These are phyloP conservation scores for Halictus rubicundus DNA, from an alignment of 1,140 invertebrate genomes.

Conservation along the genomic window DNA sequence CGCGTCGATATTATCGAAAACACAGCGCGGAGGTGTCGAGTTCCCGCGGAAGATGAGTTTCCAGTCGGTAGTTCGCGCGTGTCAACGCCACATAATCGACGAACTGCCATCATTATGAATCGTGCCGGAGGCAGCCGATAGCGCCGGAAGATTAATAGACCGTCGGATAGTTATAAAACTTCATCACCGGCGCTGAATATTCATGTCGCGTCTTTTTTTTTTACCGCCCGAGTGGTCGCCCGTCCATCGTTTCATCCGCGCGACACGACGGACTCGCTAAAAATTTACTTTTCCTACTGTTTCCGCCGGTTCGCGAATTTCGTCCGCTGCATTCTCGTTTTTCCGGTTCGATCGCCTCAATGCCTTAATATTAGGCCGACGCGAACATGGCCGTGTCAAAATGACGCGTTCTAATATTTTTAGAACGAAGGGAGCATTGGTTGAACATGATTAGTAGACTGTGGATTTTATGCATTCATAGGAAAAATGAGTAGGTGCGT, in stretches of 20 bases:
- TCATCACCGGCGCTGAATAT: slow-evolving; percentile 32
- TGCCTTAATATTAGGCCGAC: no score
- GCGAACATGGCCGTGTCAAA: no score
- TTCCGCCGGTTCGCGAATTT: not conserved
- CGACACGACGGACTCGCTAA: not conserved
- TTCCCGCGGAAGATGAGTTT: slow-evolving; percentile 1
- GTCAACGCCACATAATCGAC: slow-evolving; percentile 37
- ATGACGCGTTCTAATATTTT: no score
- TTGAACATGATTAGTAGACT: no score
- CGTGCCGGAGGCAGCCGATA: slow-evolving; percentile 15
- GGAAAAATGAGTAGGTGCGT: no score
- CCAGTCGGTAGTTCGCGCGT: not conserved
- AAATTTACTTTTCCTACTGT: not conserved
- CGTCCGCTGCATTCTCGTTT: not conserved
- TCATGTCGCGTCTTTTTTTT: slow-evolving; percentile 2
- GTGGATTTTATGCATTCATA: no score
- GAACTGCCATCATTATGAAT: slow-evolving; percentile 43
- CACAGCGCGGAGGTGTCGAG: not conserved
- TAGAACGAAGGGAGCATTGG: no score
- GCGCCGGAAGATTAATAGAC: slow-evolving; percentile 44
- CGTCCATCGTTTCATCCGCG: not conserved
- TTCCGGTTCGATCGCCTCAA: not conserved
- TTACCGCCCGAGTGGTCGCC: not conserved
- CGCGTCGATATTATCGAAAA: slow-evolving; percentile 9
- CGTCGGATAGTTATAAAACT: slow-evolving; percentile 38